Percentiles rank a stretch among this genome's conserved stretches.
Conservation (phyloP, 2,113 vertebrate genomes). For the Python bivittatus region DNA sequence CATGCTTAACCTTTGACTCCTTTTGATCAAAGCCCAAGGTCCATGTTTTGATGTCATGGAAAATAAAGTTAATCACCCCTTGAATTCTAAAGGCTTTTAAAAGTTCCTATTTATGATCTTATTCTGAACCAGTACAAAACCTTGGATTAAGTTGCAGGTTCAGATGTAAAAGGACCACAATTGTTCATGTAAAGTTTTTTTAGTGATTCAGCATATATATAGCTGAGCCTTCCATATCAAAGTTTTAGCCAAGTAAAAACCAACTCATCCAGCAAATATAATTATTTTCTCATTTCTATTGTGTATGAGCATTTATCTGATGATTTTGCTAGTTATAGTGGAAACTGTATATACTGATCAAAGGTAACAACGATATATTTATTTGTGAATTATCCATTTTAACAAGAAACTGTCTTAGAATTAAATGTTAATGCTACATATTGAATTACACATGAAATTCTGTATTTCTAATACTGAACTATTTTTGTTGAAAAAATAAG, state of each 20-base stretch:
- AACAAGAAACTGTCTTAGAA: no score
- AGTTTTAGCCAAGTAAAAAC: neutral
- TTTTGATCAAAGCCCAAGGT: neutral
- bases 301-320: neutral
- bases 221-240: neutral
- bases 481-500: neutral
- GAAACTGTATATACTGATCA: neutral
- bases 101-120: neutral
- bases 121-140: neutral
- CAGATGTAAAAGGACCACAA: neutral
- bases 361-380: no score
- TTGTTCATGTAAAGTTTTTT: neutral
- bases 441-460: no score
- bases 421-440: no score
- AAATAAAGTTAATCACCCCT: neutral
- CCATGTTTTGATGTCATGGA: neutral
- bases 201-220: no score
- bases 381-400: neutral
- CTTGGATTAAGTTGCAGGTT: neutral
- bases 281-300: neutral
- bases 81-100: neutral
- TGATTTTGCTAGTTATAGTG: neutral
- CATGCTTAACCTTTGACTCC: neutral
- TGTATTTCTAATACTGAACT: neutral
- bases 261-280: neutral